phyloP scores from a whole-genome alignment of 2,113 vertebrate genomes.

The Syngnathus scovelli region DNA sequence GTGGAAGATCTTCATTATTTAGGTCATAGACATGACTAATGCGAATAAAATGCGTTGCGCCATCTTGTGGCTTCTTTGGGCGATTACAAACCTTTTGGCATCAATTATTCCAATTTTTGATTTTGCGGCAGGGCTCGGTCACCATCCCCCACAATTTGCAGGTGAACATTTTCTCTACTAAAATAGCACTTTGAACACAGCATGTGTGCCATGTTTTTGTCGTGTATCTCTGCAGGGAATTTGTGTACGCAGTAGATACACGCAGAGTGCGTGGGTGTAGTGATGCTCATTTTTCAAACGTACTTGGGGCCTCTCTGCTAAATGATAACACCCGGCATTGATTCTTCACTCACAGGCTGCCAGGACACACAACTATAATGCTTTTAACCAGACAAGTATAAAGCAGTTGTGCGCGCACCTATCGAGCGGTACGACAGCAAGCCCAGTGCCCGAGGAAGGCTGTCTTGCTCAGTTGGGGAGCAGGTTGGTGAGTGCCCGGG shows the following conservation, averaged over 20 bases:
- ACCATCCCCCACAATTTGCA: not conserved
- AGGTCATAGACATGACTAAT: no score
- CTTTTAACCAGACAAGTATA: conserved; percentile 69
- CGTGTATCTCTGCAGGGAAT: not conserved
- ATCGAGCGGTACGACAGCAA: conserved; percentile 27
- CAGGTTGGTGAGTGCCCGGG: conserved; percentile 68
- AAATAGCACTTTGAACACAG: not conserved
- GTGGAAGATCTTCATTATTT: no score
- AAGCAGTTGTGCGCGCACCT: conserved; percentile 72
- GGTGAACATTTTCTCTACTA: not conserved
- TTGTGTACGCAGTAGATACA: not conserved
- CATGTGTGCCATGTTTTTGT: conserved; percentile 1
- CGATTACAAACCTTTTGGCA: not conserved
- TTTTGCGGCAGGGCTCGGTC: not conserved
- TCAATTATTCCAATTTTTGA: no score
- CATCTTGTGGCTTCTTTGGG: no score
- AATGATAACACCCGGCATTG: not conserved
- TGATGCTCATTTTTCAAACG: not conserved
- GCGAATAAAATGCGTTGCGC: no score
- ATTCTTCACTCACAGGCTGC: conserved; percentile 50
- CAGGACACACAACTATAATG: conserved; percentile 56
- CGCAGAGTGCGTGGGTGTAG: not conserved
- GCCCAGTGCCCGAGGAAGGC: conserved; percentile 39
- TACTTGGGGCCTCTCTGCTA: not conserved
- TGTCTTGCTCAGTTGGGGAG: conserved; percentile 67